phyloP scores from a whole-genome alignment of 2,888 invertebrate genomes.

The Pterostichus niger region DNA sequence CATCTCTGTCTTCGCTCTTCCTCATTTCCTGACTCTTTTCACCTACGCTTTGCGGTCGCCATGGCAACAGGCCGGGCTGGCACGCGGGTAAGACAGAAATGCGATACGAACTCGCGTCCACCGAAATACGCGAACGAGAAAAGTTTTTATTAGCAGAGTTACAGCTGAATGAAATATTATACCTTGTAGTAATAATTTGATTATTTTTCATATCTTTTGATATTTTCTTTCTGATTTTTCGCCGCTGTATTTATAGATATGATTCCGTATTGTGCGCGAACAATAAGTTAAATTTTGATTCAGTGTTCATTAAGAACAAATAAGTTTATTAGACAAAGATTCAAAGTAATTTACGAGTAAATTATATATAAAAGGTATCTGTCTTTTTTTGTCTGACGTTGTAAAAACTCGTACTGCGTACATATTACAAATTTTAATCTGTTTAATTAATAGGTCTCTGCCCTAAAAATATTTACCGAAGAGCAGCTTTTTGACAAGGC shows the following conservation, averaged over 20 bases:
- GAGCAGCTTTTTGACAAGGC: constrained; percentile 6
- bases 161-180: constrained; percentile 35
- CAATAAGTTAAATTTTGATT: constrained; percentile 22
- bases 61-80: constrained; percentile 41
- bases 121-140: constrained; percentile 32
- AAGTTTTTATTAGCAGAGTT: constrained; percentile 28
- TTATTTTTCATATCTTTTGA: constrained; percentile 31
- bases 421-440: constrained; percentile 2
- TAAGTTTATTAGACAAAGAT: background rate
- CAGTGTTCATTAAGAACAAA: background rate
- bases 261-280: background rate
- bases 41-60: constrained; percentile 51
- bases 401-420: background rate
- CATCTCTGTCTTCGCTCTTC: constrained; percentile 42
- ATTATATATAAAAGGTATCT: background rate
- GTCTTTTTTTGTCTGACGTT: background rate
- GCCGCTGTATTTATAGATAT: constrained; percentile 1
- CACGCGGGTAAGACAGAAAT: constrained; percentile 32
- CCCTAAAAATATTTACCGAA: constrained; percentile 24
- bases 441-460: constrained; percentile 23
- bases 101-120: constrained; percentile 37
- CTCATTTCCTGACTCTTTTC: constrained; percentile 56
- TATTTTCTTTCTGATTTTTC: constrained; percentile 3
- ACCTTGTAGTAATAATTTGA: constrained; percentile 37
- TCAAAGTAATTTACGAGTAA: background rate